A percentile compares a stretch with the other conserved stretches of the same genome.
These are phyloP conservation scores for Cherax destructor DNA, from an alignment of 1,140 invertebrate genomes.

Conservation along the genomic window DNA sequence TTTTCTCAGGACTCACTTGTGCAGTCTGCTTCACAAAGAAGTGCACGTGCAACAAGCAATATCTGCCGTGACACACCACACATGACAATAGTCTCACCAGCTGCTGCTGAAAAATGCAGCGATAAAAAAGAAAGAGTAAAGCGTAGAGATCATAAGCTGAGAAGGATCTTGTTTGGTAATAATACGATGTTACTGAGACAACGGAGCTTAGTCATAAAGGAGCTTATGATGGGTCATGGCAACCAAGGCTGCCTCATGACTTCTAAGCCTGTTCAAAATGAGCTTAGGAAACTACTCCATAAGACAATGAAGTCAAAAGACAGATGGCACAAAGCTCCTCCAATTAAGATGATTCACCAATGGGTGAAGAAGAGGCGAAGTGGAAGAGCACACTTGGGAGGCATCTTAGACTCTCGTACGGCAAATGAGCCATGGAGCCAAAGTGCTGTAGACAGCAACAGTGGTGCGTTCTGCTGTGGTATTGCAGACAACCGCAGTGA, in stretches of 20 bases:
- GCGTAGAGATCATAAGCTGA: slow-evolving; percentile 21
- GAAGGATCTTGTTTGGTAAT: slow-evolving; percentile 31
- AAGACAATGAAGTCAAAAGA: slow-evolving; percentile 19
- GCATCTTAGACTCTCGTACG: neutral
- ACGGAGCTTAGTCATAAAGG: slow-evolving; percentile 40
- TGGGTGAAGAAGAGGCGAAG: slow-evolving; percentile 18
- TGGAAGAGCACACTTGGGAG: neutral
- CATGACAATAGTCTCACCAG: slow-evolving; percentile 44
- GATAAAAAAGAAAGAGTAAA: slow-evolving; percentile 35
- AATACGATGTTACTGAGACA: slow-evolving; percentile 16
- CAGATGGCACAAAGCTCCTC: neutral
- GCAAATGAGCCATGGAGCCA: neutral
- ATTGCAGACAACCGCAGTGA: no score
- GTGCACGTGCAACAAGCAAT: neutral
- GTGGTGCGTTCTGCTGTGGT: no score
- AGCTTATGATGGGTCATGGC: slow-evolving; percentile 35
- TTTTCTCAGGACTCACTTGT: slow-evolving; percentile 46
- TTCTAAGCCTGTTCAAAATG: slow-evolving; percentile 19
- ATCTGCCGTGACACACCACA: slow-evolving; percentile 13
- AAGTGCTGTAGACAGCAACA: neutral
- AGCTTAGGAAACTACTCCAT: slow-evolving; percentile 25
- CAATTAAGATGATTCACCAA: slow-evolving; percentile 5
- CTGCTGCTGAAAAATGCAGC: neutral
- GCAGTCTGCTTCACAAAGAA: neutral
- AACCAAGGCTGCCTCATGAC: slow-evolving; percentile 40